Evolutionary conservation across 1,140 invertebrate genomes (phyloP).

Genomic region (Antheraea pernyi): DNA sequence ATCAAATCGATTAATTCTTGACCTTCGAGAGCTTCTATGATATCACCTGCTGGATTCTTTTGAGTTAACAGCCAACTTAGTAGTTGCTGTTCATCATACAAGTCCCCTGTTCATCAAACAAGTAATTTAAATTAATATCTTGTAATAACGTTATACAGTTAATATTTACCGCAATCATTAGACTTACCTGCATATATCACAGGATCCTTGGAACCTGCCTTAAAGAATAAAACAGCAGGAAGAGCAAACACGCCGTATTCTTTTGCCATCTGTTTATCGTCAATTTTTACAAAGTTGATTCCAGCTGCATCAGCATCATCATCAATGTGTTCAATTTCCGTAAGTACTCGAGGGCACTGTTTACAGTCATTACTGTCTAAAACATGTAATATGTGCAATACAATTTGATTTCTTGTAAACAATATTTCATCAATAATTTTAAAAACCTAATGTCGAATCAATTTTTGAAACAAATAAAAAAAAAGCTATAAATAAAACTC

Average conservation of each 20-base stretch:
- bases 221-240: slow-evolving; percentile 94
- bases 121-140: neutral
- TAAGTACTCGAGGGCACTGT: slow-evolving; percentile 92
- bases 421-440: neutral
- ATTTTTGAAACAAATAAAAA: neutral
- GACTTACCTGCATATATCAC: slow-evolving; percentile 93
- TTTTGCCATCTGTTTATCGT: slow-evolving; percentile 92
- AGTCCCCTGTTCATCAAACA: slow-evolving; percentile 85
- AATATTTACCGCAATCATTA: neutral
- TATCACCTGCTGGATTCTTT: slow-evolving; percentile 93
- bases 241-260: slow-evolving; percentile 93
- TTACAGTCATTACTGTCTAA: slow-evolving; percentile 96
- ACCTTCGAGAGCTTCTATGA: slow-evolving; percentile 94
- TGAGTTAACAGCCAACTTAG: slow-evolving; percentile 94
- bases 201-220: slow-evolving; percentile 92
- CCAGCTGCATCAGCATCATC: slow-evolving; percentile 95
- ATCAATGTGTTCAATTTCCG: slow-evolving; percentile 95
- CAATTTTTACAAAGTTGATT: slow-evolving; percentile 96
- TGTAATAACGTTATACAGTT: neutral
- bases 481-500: slow-evolving; percentile 72
- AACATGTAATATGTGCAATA: slow-evolving; percentile 79
- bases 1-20: slow-evolving; percentile 90
- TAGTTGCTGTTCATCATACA: slow-evolving; percentile 94
- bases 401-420: slow-evolving; percentile 41
- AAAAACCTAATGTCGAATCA: neutral